Base-by-base conservation (phyloP, 2,797 vertebrate species). In the Molothrus aeneus region DNA sequence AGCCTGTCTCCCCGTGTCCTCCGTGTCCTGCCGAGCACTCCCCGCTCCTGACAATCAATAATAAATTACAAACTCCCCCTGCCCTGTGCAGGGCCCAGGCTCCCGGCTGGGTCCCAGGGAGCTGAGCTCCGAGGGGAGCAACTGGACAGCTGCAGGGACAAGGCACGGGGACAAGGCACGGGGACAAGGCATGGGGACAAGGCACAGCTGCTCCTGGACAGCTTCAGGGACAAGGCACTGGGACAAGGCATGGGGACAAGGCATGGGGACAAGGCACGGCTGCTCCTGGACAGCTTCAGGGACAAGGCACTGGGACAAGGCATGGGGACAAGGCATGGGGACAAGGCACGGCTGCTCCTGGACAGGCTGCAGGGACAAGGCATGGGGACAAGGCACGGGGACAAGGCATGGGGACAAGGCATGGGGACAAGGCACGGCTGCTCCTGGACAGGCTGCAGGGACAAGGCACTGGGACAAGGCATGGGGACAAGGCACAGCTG, bases 111-210 rank as follows among this genome's bases (percentile, higher is more conserved):
- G 9, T 11, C 15, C 25, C 17, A 4, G 74, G 86, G 63, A 75
- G 17, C 29, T 1, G 0, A 73, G 29, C 48, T 60, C 69, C 4
- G 0, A 0, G 45, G 57, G 25, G 31, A 60, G 50, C 42, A 43
- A n/a, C 28, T 9, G 42, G 25, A 10, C 2, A 0, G 43, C 24
- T 22, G n/a, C 21, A 4, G 53, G 31, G 53, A 32, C 31, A 21
- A 54, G 53, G 53, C 12, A 32, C 8, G 1, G 53, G 53, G 19
- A 32, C 53, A 54, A 10, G 29, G 51, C 69, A 5, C 2, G 13
- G n/a, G n/a, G n/a, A n/a, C n/a, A n/a, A n/a, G n/a, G n/a, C n/a
- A n/a, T n/a, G n/a, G n/a, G n/a, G n/a, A n/a, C n/a, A n/a, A n/a
- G n/a, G n/a, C n/a, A n/a, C n/a, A n/a, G n/a, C n/a, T n/a, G n/a